Percentiles rank a stretch among this genome's conserved stretches.
Evolutionary conservation across 2,888 invertebrate genomes (phyloP).

Genomic region (Halocaridina rubra): DNA sequence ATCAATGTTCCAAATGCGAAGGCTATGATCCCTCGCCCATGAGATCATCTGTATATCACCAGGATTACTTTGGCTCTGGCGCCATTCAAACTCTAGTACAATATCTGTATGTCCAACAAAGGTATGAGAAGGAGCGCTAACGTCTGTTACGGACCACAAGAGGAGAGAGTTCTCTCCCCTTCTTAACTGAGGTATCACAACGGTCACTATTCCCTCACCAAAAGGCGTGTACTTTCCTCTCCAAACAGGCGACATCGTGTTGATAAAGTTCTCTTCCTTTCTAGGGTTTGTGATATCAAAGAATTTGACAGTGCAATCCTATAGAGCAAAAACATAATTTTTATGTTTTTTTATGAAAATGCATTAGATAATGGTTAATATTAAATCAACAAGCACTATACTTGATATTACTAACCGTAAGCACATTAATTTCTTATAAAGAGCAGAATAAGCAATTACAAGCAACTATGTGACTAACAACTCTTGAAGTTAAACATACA

Average conservation of each 20-base stretch:
- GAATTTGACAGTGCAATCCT: slow-evolving; percentile 94
- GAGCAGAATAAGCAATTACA: too few relatives aligned
- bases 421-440: too few relatives aligned
- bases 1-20: slow-evolving; percentile 91
- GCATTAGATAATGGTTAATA: too few relatives aligned
- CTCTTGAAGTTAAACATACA: too few relatives aligned
- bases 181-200: slow-evolving; percentile 90
- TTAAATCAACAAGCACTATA: too few relatives aligned
- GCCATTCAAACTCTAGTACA: slow-evolving; percentile 94
- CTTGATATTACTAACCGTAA: too few relatives aligned
- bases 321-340: slow-evolving; percentile 67
- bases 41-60: slow-evolving; percentile 87
- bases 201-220: slow-evolving; percentile 90
- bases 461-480: too few relatives aligned
- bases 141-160: slow-evolving; percentile 76
- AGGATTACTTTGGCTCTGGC: slow-evolving; percentile 71
- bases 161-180: slow-evolving; percentile 88
- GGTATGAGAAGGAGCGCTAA: slow-evolving; percentile 80
- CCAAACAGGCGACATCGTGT: slow-evolving; percentile 90
- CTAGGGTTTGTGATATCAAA: slow-evolving; percentile 90
- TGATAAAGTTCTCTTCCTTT: slow-evolving; percentile 85
- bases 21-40: slow-evolving; percentile 94
- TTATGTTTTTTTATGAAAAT: neutral
- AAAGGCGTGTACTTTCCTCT: slow-evolving; percentile 93
- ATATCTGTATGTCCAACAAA: slow-evolving; percentile 95